phyloP scores from a whole-genome alignment of 2,888 invertebrate species.

The Trissolcus japonicus region DNA sequence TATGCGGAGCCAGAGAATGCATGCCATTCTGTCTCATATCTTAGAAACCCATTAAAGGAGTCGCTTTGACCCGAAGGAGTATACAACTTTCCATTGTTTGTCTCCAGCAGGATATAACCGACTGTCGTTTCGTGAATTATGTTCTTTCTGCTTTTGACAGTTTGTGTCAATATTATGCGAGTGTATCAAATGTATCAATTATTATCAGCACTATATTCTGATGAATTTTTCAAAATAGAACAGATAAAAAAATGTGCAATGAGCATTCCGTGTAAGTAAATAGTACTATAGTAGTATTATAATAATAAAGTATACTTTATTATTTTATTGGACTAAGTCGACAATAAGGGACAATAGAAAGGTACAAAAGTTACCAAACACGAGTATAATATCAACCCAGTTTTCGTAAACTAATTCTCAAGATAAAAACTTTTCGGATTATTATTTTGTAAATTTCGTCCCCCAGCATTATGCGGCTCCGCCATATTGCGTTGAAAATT shows the following conservation, averaged over 20 bases:
- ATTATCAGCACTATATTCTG: too few species aligned
- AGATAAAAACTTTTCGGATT: slow-evolving; percentile 23
- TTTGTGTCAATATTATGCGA: slow-evolving; percentile 42
- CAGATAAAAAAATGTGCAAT: too few species aligned
- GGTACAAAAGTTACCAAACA: slow-evolving; percentile 33
- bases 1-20: slow-evolving; percentile 54
- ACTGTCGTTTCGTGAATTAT: slow-evolving; percentile 50
- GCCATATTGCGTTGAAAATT: slow-evolving; percentile 1
- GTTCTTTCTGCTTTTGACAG: slow-evolving; percentile 52
- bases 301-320: slow-evolving; percentile 9
- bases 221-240: too few species aligned
- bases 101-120: slow-evolving; percentile 45
- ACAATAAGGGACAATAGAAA: slow-evolving; percentile 35
- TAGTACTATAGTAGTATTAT: too few species aligned
- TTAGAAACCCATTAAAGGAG: slow-evolving; percentile 64
- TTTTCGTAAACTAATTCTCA: slow-evolving; percentile 12
- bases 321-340: slow-evolving; percentile 16
- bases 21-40: slow-evolving; percentile 64
- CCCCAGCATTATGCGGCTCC: background rate
- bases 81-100: slow-evolving; percentile 53
- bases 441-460: slow-evolving; percentile 4
- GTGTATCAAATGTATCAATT: slow-evolving; percentile 32
- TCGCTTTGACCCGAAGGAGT: slow-evolving; percentile 48
- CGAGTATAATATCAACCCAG: background rate
- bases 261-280: background rate